These are phyloP conservation scores for Eupithecia subfuscata DNA, from an alignment of 2,888 invertebrate genomes.

Conservation along the genomic window DNA sequence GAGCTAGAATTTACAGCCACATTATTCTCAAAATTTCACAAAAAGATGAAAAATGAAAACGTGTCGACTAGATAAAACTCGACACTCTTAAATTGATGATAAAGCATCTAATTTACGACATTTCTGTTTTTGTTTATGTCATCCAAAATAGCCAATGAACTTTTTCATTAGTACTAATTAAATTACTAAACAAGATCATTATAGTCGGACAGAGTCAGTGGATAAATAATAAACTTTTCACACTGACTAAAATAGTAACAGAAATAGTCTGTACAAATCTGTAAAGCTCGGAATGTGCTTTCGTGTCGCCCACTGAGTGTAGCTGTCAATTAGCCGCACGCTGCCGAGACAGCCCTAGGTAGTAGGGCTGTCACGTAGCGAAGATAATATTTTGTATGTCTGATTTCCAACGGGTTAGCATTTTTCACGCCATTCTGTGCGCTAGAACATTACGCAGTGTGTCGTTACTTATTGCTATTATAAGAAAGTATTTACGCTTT, in stretches of 20 bases:
- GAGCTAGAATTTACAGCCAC: not conserved
- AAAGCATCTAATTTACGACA: slow-evolving; percentile 4
- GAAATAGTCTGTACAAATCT: slow-evolving; percentile 34
- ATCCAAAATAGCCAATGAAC: slow-evolving; percentile 7
- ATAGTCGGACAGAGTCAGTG: slow-evolving; percentile 2
- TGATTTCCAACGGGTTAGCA: not conserved
- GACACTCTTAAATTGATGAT: slow-evolving; percentile 4
- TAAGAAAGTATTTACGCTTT: not conserved
- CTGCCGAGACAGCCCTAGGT: slow-evolving; percentile 36
- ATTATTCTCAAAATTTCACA: not conserved
- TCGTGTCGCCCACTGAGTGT: slow-evolving; percentile 44
- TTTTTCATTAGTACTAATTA: slow-evolving; percentile 15
- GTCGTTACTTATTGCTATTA: not conserved
- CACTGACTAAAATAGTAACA: slow-evolving; percentile 22
- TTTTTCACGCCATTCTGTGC: not conserved
- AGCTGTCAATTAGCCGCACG: slow-evolving; percentile 49
- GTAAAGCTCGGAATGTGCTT: slow-evolving; percentile 35
- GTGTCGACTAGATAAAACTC: slow-evolving; percentile 5
- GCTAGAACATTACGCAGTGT: not conserved
- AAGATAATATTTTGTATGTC: slow-evolving; percentile 14
- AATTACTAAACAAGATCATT: not conserved
- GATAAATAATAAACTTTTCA: slow-evolving; percentile 38
- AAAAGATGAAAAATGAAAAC: not conserved
- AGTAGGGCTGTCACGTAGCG: slow-evolving; percentile 32
- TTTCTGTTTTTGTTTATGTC: not conserved